A percentile compares a stretch with the other conserved stretches of the same genome.
phyloP scores from a whole-genome alignment of 2,888 invertebrate genomes.

The Drepanosiphum platanoidis region DNA sequence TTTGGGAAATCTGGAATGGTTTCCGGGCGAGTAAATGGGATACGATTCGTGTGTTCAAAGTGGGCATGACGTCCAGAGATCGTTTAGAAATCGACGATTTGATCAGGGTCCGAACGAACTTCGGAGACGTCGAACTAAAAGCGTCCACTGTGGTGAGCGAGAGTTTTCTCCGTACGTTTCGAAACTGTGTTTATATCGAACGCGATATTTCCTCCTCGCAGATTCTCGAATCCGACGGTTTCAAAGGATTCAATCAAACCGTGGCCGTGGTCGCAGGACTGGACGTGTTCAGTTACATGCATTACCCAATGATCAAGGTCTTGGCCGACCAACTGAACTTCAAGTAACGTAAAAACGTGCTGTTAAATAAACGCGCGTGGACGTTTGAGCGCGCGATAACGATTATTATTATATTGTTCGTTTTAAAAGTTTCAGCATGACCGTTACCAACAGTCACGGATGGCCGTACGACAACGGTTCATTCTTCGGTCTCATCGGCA shows the following conservation, averaged over 20 bases:
- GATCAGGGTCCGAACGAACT: neutral
- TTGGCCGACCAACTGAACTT: conserved; percentile 2
- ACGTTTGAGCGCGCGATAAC: no score
- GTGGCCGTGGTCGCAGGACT: neutral
- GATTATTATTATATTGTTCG: neutral
- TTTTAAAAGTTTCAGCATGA: conserved; percentile 67
- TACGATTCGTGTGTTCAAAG: neutral
- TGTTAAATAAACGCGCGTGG: no score
- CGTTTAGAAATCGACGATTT: neutral
- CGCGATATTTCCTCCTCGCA: neutral
- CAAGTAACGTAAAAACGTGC: neutral
- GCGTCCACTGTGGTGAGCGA: conserved; percentile 1
- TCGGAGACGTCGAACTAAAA: neutral
- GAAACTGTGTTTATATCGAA: neutral
- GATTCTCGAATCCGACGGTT: neutral
- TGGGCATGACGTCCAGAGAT: neutral
- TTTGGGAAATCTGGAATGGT: conserved; percentile 41
- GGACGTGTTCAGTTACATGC: neutral
- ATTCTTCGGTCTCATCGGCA: conserved; percentile 72
- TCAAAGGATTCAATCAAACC: neutral
- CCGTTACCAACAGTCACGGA: conserved; percentile 70
- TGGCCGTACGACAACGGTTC: conserved; percentile 71
- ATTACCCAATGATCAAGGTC: neutral
- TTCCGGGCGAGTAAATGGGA: conserved; percentile 20
- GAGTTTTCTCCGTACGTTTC: neutral